Percentiles rank a stretch among this genome's conserved stretches.
Evolutionary conservation across 2,888 invertebrate species (phyloP).

Genomic region (Entomobrya multifasciata): DNA sequence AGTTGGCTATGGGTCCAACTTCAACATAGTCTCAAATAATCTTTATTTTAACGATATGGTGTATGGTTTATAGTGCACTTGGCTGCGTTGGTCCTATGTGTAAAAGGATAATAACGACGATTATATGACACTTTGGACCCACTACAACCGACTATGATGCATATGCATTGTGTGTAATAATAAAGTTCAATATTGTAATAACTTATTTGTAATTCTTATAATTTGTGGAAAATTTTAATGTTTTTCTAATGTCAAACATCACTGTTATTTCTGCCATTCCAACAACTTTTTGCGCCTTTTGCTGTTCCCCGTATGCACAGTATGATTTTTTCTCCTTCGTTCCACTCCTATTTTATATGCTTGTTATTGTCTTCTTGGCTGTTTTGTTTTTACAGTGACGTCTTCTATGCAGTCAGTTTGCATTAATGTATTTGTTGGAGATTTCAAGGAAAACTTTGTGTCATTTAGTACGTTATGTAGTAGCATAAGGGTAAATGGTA

Average conservation of each 20-base stretch:
- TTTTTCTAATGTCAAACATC: not conserved
- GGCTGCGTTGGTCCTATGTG: not conserved
- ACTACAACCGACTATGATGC: not conserved
- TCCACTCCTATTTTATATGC: no score
- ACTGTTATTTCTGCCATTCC: not conserved
- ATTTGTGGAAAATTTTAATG: conserved; percentile 23
- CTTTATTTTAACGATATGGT: not conserved
- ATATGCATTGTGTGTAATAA: no score
- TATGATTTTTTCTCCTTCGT: conserved; percentile 9
- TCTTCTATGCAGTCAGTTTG: no score
- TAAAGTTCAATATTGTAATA: no score
- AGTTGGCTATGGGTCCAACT: no score
- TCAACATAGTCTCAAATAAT: not conserved
- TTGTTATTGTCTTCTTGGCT: no score
- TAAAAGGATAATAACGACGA: not conserved
- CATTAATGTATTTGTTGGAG: no score
- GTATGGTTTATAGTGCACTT: not conserved
- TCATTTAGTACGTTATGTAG: no score
- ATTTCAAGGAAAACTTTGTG: no score
- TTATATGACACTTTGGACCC: no score
- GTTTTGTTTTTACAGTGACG: no score
- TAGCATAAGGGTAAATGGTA: not conserved
- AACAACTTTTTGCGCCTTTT: not conserved
- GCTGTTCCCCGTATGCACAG: conserved; percentile 15
- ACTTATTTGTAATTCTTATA: not conserved